Evolutionary conservation across 2,888 invertebrate species (phyloP).

Genomic region (Synanthedon vespiformis): DNA sequence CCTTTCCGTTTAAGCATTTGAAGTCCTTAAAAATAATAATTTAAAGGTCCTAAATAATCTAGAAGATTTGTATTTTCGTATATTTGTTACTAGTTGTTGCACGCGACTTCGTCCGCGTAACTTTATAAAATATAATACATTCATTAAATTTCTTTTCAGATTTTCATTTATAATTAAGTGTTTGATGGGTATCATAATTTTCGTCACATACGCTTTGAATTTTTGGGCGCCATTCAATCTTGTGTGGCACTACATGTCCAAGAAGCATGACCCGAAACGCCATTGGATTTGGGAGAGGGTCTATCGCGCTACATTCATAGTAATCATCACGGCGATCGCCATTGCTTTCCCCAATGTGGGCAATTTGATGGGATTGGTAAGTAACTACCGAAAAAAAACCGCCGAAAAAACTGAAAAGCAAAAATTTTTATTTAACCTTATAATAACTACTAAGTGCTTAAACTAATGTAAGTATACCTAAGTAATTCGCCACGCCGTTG

Average conservation of each 20-base stretch:
- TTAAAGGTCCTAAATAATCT: too few species aligned
- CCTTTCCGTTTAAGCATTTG: not conserved
- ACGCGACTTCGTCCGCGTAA: too few species aligned
- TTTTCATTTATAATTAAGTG: constrained; percentile 50
- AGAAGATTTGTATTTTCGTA: too few species aligned
- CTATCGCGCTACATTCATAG: constrained; percentile 38
- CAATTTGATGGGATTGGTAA: constrained; percentile 57
- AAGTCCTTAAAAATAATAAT: not conserved
- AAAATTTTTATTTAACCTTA: too few species aligned
- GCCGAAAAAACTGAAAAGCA: too few species aligned
- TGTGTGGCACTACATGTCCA: constrained; percentile 50
- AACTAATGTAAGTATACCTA: too few species aligned
- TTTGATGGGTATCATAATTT: constrained; percentile 58
- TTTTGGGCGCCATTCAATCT: constrained; percentile 62
- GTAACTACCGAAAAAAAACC: too few species aligned
- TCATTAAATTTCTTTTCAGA: constrained; percentile 21
- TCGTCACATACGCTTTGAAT: constrained; percentile 54
- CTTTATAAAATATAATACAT: too few species aligned
- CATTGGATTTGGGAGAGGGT: constrained; percentile 56
- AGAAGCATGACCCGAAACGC: constrained; percentile 32
- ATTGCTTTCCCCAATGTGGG: constrained; percentile 57
- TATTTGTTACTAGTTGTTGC: too few species aligned
- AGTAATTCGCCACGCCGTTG: too few species aligned
- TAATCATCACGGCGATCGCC: constrained; percentile 40
- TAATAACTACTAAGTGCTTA: too few species aligned